phyloP scores from a whole-genome alignment of 2,113 vertebrate species.

The Carassius carassius region DNA sequence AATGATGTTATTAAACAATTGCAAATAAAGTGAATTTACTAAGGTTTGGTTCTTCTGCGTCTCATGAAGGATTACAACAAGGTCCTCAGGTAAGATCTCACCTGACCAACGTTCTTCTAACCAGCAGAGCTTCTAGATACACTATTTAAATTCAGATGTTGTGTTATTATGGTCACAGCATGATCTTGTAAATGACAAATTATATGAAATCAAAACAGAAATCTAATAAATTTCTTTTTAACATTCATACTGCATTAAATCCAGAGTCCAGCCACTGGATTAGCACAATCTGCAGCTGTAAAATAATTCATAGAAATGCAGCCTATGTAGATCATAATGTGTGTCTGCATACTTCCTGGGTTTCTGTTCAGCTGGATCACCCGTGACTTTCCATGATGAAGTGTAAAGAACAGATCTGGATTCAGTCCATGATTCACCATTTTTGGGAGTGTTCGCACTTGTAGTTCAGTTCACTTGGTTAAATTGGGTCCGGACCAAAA shows the following conservation, averaged over 20 bases:
- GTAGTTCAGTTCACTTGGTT: too few relatives aligned
- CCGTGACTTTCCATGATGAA: slow-evolving; percentile 89
- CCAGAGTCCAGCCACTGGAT: neutral
- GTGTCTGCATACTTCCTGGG: neutral
- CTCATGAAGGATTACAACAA: neutral
- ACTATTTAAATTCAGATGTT: neutral
- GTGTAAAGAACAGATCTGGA: slow-evolving; percentile 85
- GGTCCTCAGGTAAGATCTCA: neutral
- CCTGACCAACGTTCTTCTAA: neutral
- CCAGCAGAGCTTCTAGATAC: neutral
- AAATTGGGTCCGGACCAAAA: too few relatives aligned
- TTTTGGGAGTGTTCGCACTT: too few relatives aligned
- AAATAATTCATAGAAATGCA: neutral
- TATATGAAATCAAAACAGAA: slow-evolving; percentile 5
- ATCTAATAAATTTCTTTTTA: neutral
- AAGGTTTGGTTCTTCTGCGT: slow-evolving; percentile 59
- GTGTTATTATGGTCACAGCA: neutral
- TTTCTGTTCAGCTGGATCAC: slow-evolving; percentile 62
- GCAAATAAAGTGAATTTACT: slow-evolving; percentile 95
- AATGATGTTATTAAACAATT: slow-evolving; percentile 99
- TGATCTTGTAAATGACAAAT: neutral
- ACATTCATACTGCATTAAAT: slow-evolving; percentile 6
- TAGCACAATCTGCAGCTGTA: neutral
- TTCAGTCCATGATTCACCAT: slow-evolving; percentile 79
- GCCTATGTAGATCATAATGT: neutral